These are phyloP conservation scores for Clavelina lepadiformis DNA, from an alignment of 23 tunicate genomes.

Conservation along the genomic window DNA sequence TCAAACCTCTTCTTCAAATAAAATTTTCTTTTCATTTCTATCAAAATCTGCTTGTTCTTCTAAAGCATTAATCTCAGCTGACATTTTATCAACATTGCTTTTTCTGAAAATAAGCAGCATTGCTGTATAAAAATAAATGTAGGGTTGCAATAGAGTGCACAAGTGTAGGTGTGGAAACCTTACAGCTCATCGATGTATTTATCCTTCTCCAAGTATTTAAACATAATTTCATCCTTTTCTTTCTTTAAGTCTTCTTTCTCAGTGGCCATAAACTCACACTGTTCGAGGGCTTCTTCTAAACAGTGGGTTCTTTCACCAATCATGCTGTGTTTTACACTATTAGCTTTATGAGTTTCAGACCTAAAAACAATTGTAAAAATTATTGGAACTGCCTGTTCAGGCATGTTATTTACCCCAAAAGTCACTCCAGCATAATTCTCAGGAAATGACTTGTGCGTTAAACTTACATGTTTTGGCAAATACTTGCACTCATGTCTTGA, in stretches of 20 bases:
- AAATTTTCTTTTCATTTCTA: conserved; percentile 38
- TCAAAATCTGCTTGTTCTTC: conserved; percentile 61
- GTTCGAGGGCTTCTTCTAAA: conserved; percentile 30
- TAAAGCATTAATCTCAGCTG: conserved; percentile 5
- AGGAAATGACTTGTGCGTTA: no score
- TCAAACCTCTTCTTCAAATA: conserved; percentile 52
- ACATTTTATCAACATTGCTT: neutral
- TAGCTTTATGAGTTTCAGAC: no score
- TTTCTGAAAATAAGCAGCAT: neutral
- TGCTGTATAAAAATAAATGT: no score
- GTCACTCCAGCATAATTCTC: no score
- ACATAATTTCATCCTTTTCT: conserved; percentile 14
- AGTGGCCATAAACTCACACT: conserved; percentile 13
- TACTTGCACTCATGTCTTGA: no score
- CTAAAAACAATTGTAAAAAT: no score
- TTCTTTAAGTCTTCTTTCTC: conserved; percentile 11
- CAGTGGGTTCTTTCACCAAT: conserved; percentile 15
- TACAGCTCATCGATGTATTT: conserved; percentile 20
- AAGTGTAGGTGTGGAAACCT: no score
- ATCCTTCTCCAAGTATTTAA: conserved; percentile 23
- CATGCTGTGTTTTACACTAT: neutral
- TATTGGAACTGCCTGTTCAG: no score
- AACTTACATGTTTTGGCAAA: no score
- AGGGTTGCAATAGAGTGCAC: no score
- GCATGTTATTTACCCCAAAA: no score